A percentile compares a stretch with the other conserved stretches of the same genome.
phyloP scores from a whole-genome alignment of 2,113 vertebrate genomes.

The Xenopus laevis region DNA sequence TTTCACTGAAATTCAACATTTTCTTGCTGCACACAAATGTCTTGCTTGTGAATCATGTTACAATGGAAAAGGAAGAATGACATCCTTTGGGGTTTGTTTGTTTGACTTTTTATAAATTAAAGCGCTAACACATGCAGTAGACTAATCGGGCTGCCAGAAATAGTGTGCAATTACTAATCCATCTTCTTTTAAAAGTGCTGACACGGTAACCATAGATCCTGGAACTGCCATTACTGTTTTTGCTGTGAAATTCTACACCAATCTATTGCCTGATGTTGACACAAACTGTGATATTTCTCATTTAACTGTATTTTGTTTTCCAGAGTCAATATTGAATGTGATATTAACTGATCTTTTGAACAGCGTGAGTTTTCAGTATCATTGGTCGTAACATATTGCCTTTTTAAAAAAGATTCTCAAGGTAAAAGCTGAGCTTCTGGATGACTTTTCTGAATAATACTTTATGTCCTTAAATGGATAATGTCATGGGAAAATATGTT shows the following conservation, averaged over 20 bases:
- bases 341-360: no score
- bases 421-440: no score
- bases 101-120: conserved; percentile 45
- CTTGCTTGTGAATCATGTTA: conserved; percentile 41
- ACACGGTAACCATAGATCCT: conserved; percentile 37
- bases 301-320: background rate
- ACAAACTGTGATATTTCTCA: background rate
- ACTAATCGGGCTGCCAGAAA: conserved; percentile 41
- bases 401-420: no score
- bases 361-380: no score
- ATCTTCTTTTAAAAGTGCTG: conserved; percentile 46
- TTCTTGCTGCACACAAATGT: conserved; percentile 29
- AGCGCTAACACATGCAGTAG: conserved; percentile 43
- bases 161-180: conserved; percentile 40
- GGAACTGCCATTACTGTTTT: conserved; percentile 37
- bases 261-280: conserved; percentile 35
- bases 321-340: no score
- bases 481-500: no score
- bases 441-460: no score
- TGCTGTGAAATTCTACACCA: conserved; percentile 30
- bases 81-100: conserved; percentile 44
- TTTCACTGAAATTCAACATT: conserved; percentile 24
- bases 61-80: conserved; percentile 39
- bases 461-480: no score
- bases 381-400: no score